A percentile compares a stretch with the other conserved stretches of the same genome.
Evolutionary conservation across 2,113 vertebrate genomes (phyloP).

Genomic region (Pedionomus torquatus): DNA sequence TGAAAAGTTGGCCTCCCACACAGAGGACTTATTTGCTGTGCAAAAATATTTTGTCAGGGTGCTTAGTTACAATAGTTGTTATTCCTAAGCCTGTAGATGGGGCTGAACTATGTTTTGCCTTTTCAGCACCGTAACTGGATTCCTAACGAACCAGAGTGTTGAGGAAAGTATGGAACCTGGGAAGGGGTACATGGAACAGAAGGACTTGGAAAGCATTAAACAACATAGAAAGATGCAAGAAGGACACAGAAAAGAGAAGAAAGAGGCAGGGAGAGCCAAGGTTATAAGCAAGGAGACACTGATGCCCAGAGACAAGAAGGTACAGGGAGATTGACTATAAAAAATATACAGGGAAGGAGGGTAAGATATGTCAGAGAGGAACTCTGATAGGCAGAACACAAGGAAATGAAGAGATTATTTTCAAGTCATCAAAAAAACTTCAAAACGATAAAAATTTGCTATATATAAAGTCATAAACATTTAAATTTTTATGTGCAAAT

Average conservation of each 20-base stretch:
- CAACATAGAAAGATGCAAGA: background rate
- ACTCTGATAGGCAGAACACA: background rate
- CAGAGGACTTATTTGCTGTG: background rate
- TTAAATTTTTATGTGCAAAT: background rate
- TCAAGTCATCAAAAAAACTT: background rate
- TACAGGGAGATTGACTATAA: background rate
- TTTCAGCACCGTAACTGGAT: background rate
- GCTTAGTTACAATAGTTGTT: background rate
- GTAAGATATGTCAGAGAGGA: background rate
- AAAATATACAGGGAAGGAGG: background rate
- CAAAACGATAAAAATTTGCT: background rate
- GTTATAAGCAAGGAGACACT: background rate
- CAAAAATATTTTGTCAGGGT: background rate
- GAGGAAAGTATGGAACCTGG: background rate
- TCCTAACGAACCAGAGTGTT: background rate
- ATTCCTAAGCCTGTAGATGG: background rate
- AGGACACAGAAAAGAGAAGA: background rate
- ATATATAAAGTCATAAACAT: background rate
- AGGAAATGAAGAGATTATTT: background rate
- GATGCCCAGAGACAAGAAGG: background rate
- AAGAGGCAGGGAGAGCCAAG: background rate
- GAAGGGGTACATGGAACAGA: background rate
- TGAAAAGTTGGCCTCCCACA: background rate
- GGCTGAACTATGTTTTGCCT: background rate
- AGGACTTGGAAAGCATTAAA: background rate